Conservation (phyloP, 2,888 invertebrate species). For the Lingula anatina region DNA sequence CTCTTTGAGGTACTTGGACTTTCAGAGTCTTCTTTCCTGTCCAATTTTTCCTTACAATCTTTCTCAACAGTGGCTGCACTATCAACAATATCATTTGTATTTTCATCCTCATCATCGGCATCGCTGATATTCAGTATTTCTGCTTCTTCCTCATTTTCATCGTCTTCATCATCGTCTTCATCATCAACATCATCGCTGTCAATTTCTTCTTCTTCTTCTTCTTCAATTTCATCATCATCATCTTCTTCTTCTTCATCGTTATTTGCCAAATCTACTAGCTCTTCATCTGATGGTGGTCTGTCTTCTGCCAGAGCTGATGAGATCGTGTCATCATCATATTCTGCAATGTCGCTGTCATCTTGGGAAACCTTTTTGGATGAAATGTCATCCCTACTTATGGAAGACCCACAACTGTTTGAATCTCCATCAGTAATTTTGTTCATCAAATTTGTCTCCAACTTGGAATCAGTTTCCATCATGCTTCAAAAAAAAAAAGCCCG, state of each 20-base stretch:
- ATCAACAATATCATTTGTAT: neutral
- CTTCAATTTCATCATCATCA: constrained; percentile 16
- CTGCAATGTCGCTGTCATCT: too few species aligned
- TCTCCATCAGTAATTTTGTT: too few species aligned
- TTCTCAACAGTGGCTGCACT: constrained; percentile 2
- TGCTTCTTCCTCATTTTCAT: constrained; percentile 11
- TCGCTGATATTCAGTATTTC: constrained; percentile 19
- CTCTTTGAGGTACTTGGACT: neutral
- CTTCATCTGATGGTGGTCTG: constrained; percentile 1
- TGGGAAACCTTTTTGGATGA: too few species aligned
- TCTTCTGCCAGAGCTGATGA: neutral
- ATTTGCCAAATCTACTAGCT: constrained; percentile 2
- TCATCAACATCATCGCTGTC: constrained; percentile 9
- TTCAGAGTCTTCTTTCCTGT: neutral
- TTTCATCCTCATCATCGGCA: constrained; percentile 8
- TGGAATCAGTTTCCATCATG: too few species aligned
- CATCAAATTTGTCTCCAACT: too few species aligned
- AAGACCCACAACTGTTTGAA: too few species aligned
- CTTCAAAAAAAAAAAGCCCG: too few species aligned
- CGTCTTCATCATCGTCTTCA: constrained; percentile 6
- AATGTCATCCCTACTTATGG: too few species aligned
- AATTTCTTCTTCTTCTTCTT: constrained; percentile 11
- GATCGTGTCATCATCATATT: too few species aligned
- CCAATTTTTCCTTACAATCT: neutral
- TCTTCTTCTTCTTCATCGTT: constrained; percentile 7